Evolutionary conservation across 2,113 vertebrate genomes (phyloP).

Genomic region (Okapia johnstoni): DNA sequence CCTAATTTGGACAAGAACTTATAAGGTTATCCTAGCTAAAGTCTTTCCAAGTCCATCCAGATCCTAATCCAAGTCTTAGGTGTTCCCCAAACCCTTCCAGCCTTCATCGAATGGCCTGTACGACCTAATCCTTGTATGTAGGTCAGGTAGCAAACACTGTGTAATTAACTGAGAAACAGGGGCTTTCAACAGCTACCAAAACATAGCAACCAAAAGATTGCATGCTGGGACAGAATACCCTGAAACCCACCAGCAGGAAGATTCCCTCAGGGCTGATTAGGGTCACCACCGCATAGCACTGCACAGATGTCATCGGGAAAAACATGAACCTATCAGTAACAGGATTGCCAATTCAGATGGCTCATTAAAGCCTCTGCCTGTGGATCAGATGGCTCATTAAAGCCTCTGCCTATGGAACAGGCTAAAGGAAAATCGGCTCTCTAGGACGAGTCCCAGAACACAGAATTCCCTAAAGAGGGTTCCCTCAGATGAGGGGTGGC

Average conservation of each 20-base stretch:
- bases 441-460: background rate
- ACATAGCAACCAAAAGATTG: background rate
- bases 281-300: background rate
- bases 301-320: background rate
- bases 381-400: background rate
- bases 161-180: background rate
- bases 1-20: background rate
- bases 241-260: background rate
- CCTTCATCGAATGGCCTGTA: background rate
- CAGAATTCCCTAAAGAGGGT: background rate
- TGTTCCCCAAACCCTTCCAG: background rate
- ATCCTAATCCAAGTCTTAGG: background rate
- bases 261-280: background rate
- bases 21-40: background rate
- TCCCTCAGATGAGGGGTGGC: background rate
- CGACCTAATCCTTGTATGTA: background rate
- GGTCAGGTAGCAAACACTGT: background rate
- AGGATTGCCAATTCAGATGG: background rate
- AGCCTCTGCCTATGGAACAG: background rate
- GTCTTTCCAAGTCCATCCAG: background rate
- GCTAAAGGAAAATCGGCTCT: background rate
- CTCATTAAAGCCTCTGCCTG: background rate
- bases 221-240: background rate
- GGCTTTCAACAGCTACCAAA: background rate
- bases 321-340: background rate